A percentile compares a stretch with the other conserved stretches of the same genome.
phyloP scores from a whole-genome alignment of 2,113 vertebrate species.

The Alligator mississippiensis region DNA sequence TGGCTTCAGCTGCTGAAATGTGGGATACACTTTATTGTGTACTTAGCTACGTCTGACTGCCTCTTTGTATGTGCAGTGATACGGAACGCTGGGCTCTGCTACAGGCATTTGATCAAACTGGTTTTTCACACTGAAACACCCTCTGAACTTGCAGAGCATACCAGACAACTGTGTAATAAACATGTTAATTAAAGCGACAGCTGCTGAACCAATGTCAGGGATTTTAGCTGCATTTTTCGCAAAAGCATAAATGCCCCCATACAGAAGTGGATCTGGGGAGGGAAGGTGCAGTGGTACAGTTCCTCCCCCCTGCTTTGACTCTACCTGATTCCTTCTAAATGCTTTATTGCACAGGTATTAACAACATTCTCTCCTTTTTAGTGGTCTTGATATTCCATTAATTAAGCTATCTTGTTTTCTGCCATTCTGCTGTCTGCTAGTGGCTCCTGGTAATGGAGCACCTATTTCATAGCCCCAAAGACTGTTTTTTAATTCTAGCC shows the following conservation, averaged over 20 bases:
- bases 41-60: conserved; percentile 57
- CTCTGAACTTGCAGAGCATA: neutral
- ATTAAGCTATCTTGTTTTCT: too few relatives aligned
- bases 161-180: neutral
- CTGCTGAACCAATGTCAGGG: accelerated
- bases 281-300: neutral
- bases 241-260: neutral
- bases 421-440: too few relatives aligned
- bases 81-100: conserved; percentile 37
- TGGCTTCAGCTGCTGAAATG: conserved; percentile 61
- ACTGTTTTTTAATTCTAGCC: too few relatives aligned
- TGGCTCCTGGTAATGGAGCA: too few relatives aligned
- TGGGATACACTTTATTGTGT: conserved; percentile 53
- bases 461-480: too few relatives aligned
- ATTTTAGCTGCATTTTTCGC: neutral
- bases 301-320: too few relatives aligned
- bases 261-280: neutral
- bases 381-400: too few relatives aligned
- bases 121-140: neutral
- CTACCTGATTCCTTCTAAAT: too few relatives aligned
- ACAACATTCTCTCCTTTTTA: too few relatives aligned
- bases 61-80: conserved; percentile 29
- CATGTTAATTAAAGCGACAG: neutral
- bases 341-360: too few relatives aligned
- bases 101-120: conserved; percentile 21